Evolutionary conservation across 2,113 vertebrate species (phyloP), one percentile per base, ranked within the genome.

Genomic region (Scatophagus argus): DNA sequence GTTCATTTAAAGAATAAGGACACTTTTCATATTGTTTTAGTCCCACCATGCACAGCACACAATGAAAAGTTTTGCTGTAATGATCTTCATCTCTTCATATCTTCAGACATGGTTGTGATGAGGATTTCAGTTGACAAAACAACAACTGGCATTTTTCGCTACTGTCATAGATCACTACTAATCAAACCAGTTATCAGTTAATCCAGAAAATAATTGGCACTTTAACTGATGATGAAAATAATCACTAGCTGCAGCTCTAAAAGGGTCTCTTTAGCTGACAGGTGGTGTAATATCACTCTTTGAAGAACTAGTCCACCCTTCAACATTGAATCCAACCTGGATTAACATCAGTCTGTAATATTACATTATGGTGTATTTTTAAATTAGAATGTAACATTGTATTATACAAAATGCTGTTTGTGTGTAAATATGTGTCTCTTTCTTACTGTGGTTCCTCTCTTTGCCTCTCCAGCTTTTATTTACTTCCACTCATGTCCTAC

Each of bases 401-500:
- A n/a, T n/a, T n/a, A n/a, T n/a, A n/a, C n/a, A n/a, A 23, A 11
- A 31, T 34, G 39, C 3, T 41, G 2, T 29, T 5, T 7, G 2
- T 29, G 8, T 7, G 34, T 29, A 58, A 14, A 64, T 13, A 0
- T 46, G 21, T 38, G 2, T 74, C 13, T 76, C 21, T 59, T 34
- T 38, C 55, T 72, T 2, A 62, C 70, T 51, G 16, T 23, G 32
- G 49, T 19, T 43, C 31, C 49, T 67, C 23, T 44, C 27, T 83
- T 31, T 83, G 3, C 43, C 39, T 25, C 65, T 72, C 29, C 87
- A 91, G 85, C 56, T 69, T 36, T 49, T 66, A 52, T 10, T 44
- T 43, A 39, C 74, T 72, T 69, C 74, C 72, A 9, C 76, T 46
- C 69, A 84, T 74, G 74, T 56, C 81, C 77, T 21, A n/a, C 82